Conservation (phyloP, 2,113 vertebrate genomes). For the Sula dactylatra region DNA sequence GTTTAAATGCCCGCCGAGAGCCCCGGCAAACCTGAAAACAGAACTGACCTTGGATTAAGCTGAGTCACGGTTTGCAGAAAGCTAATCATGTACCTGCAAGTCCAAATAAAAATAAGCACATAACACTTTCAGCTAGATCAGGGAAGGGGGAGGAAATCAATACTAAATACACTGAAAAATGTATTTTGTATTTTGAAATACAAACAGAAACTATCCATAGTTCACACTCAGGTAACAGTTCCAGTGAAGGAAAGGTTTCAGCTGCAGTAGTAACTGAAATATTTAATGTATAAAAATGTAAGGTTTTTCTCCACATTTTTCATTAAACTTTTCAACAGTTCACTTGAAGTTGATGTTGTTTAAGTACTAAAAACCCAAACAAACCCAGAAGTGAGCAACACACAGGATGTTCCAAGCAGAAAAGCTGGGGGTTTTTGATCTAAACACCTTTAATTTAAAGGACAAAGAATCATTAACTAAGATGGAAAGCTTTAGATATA, state of each 20-base stretch:
- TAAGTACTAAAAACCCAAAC: not conserved
- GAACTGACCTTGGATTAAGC: constrained; percentile 13
- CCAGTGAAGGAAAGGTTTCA: not conserved
- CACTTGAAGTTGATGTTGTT: not conserved
- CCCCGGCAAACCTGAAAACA: not conserved
- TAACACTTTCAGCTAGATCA: not conserved
- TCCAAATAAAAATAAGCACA: constrained; percentile 46
- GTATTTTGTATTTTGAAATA: constrained; percentile 35
- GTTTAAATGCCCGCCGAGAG: not conserved
- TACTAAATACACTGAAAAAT: constrained; percentile 43
- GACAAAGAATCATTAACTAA: not conserved
- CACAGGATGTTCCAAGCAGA: not conserved
- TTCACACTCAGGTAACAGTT: not conserved
- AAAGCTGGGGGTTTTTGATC: not conserved
- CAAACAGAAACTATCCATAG: not conserved
- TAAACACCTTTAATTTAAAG: not conserved
- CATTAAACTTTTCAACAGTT: not conserved
- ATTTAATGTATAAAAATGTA: not conserved
- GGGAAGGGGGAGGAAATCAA: constrained; percentile 26
- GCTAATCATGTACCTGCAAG: constrained; percentile 23
- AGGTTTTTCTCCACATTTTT: not conserved
- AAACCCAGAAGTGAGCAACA: not conserved
- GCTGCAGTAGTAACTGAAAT: not conserved
- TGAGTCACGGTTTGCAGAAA: constrained; percentile 8
- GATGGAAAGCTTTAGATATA: not conserved